Base-by-base conservation (phyloP, 2,888 invertebrate genomes). In the Psylliodes chrysocephalus region DNA sequence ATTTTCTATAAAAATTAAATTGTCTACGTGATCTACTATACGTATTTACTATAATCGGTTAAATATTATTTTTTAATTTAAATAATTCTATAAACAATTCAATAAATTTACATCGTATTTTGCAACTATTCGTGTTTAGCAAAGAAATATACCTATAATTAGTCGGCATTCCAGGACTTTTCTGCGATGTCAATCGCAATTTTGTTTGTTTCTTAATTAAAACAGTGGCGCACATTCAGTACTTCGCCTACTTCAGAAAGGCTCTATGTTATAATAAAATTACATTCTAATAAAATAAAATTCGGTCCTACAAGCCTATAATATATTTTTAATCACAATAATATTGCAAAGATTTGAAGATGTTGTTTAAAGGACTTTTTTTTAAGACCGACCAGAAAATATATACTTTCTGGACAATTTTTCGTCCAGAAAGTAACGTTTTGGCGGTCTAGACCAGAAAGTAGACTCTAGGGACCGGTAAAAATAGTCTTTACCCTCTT, bases 81-180 rank as follows among this genome's bases (percentile, higher is more conserved):
- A 38, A 15, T 7, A 14, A 47, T 44, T 47, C 25, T 28, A 25
- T 22, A 46, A 46, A 19, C 46, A 22, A 22, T 46, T 46, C 46
- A 46, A 46, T 47, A 47, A 47, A 47, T 47, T 25, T 14, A 22
- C 22, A 22, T 18, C 47, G 8, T 47, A 47, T 47, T 47, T 47
- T 25, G 25, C 47, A 47, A 47, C 47, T 22, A 47, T 47, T 47
- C 38, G 38, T 38, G 38, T 38, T 38, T 38, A 15, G 38, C 15
- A 38, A 38, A 38, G 38, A 38, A 38, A 38, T 38, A 38, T 38
- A 15, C 15, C 3, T 38, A 38, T 38, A 38, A 38, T 38, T 38
- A 38, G 14, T 15, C 38, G 7, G 14, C 38, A 38, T 38, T 38
- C 38, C 15, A 4, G 15, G 1, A 38, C 15, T 38, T 38, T 38